Percentiles rank a stretch among this genome's conserved stretches.
phyloP scores from a whole-genome alignment of 2,888 invertebrate species.

The Lasioglossum calceatum region DNA sequence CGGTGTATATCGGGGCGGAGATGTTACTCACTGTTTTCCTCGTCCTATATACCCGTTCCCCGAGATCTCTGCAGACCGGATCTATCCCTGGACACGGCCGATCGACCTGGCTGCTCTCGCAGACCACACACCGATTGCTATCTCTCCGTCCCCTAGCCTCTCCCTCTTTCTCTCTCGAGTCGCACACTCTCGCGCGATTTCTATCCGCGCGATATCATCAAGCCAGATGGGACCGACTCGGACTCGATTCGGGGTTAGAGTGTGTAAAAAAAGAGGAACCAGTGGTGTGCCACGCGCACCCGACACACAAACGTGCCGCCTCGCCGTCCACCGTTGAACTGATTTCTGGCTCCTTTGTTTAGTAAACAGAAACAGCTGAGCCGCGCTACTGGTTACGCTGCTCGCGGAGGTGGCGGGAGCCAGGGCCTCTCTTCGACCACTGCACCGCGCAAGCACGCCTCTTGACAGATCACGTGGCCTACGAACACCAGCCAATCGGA shows the following conservation, averaged over 20 bases:
- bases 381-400: constrained; percentile 63
- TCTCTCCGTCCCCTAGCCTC: neutral
- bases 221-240: constrained; percentile 38
- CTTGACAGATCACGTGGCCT: constrained; percentile 43
- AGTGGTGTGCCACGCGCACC: constrained; percentile 44
- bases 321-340: constrained; percentile 75
- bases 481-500: neutral
- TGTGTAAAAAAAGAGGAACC: constrained; percentile 9
- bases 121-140: neutral
- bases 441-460: constrained; percentile 50
- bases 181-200: constrained; percentile 12
- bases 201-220: constrained; percentile 14
- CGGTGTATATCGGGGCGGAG: neutral
- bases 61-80: neutral
- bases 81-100: constrained; percentile 15
- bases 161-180: neutral
- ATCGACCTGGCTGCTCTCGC: constrained; percentile 16
- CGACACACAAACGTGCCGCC: constrained; percentile 64
- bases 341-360: constrained; percentile 82
- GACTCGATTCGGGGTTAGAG: constrained; percentile 39
- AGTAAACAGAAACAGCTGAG: constrained; percentile 84
- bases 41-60: constrained; percentile 9
- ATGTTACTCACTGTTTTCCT: constrained; percentile 46
- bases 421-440: constrained; percentile 18
- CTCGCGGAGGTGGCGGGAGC: constrained; percentile 50